These are phyloP conservation scores for Streptopelia turtur DNA, from an alignment of 2,797 vertebrate genomes.

Conservation along the genomic window DNA sequence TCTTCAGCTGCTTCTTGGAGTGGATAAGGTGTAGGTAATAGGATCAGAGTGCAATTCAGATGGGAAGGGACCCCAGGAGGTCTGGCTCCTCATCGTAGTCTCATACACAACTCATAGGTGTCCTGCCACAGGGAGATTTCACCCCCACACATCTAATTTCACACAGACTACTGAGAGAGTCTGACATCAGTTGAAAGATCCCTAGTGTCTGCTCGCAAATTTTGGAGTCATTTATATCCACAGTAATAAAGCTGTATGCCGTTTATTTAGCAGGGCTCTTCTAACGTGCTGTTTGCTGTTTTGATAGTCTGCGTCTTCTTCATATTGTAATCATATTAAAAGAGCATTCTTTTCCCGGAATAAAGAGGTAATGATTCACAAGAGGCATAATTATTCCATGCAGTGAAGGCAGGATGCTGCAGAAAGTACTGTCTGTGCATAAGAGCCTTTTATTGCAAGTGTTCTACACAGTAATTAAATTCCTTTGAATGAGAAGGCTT, in stretches of 20 bases:
- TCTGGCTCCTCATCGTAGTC: neutral
- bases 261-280: slow-evolving; percentile 14
- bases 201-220: slow-evolving; percentile 4
- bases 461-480: slow-evolving; percentile 53
- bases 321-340: slow-evolving; percentile 39
- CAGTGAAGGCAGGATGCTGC: neutral
- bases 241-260: slow-evolving; percentile 18
- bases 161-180: neutral
- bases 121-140: neutral
- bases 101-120: neutral
- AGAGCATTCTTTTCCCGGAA: slow-evolving; percentile 42
- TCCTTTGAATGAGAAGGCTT: slow-evolving; percentile 44
- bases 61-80: neutral
- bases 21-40: neutral
- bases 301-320: slow-evolving; percentile 22
- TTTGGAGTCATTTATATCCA: slow-evolving; percentile 6
- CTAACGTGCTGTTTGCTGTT: neutral
- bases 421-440: neutral
- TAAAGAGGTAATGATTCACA: slow-evolving; percentile 61
- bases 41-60: neutral
- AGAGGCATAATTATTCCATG: slow-evolving; percentile 54
- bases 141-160: neutral
- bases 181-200: slow-evolving; percentile 10
- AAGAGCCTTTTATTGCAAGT: slow-evolving; percentile 36
- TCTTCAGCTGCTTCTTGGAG: neutral